Percentiles rank a stretch among this genome's conserved stretches.
phyloP scores from a whole-genome alignment of 2,113 vertebrate genomes.

The Lates calcarifer region DNA sequence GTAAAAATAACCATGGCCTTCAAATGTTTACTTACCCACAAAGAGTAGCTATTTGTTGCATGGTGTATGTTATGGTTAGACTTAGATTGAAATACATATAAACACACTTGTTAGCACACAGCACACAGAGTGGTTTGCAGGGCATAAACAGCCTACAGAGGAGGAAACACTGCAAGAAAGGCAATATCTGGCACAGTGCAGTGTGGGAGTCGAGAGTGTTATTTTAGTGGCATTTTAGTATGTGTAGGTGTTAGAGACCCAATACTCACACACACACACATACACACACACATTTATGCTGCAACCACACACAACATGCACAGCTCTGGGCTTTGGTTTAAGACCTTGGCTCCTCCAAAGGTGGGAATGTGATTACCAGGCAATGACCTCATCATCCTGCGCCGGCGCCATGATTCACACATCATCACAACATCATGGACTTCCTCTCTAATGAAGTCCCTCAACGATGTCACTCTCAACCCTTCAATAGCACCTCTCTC shows the following conservation, averaged over 20 bases:
- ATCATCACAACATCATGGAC: constrained; percentile 86
- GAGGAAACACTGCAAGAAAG: constrained; percentile 34
- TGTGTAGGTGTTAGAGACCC: constrained; percentile 57
- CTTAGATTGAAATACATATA: not conserved
- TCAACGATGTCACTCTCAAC: constrained; percentile 66
- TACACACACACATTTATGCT: constrained; percentile 8
- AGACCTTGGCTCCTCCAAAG: constrained; percentile 75
- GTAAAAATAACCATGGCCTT: not conserved
- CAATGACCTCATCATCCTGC: constrained; percentile 83
- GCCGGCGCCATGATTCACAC: constrained; percentile 84
- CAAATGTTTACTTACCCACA: not conserved
- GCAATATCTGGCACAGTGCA: constrained; percentile 12
- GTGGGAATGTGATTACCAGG: constrained; percentile 85
- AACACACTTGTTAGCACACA: constrained; percentile 8
- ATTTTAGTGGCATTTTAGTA: constrained; percentile 57
- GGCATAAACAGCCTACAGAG: constrained; percentile 61
- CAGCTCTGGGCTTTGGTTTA: constrained; percentile 62
- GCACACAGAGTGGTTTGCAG: constrained; percentile 47
- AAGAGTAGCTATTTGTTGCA: constrained; percentile 32
- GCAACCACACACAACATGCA: constrained; percentile 37
- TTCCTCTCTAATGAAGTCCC: constrained; percentile 87
- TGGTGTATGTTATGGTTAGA: not conserved
- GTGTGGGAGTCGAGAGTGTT: constrained; percentile 46
- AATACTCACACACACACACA: constrained; percentile 27
- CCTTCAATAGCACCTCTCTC: constrained; percentile 63